Evolutionary conservation across 1,140 invertebrate species (phyloP).

Genomic region (Zaprionus africanus): DNA sequence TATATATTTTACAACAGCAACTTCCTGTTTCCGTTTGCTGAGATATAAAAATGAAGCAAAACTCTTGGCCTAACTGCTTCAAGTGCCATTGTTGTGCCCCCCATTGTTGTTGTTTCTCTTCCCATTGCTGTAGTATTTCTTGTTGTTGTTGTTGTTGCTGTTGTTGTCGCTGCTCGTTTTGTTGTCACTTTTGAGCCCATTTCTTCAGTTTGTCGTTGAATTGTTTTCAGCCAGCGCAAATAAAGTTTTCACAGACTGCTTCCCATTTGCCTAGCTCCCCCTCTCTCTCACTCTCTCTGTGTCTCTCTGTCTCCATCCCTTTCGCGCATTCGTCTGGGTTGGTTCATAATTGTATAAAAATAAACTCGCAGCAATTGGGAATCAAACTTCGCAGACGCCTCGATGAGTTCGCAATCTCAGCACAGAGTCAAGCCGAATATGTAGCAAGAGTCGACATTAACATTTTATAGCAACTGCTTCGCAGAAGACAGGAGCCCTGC

Average conservation of each 20-base stretch:
- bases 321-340: slow-evolving; percentile 29
- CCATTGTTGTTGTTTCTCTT: not conserved
- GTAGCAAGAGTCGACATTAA: slow-evolving; percentile 49
- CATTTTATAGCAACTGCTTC: slow-evolving; percentile 47
- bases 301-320: not conserved
- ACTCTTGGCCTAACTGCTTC: slow-evolving; percentile 36
- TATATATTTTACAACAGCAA: slow-evolving; percentile 76
- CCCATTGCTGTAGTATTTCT: slow-evolving; percentile 3
- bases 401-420: slow-evolving; percentile 19
- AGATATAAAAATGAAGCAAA: slow-evolving; percentile 66
- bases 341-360: slow-evolving; percentile 66
- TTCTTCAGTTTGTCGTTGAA: slow-evolving; percentile 35
- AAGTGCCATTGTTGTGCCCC: slow-evolving; percentile 7
- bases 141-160: slow-evolving; percentile 7
- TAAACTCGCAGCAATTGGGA: slow-evolving; percentile 71
- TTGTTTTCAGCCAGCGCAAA: slow-evolving; percentile 33
- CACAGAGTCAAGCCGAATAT: no score
- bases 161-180: slow-evolving; percentile 16
- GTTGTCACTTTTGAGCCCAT: slow-evolving; percentile 42
- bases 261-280: not conserved
- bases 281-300: not conserved
- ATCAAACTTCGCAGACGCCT: slow-evolving; percentile 67
- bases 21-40: slow-evolving; percentile 71
- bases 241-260: slow-evolving; percentile 32
- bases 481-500: not conserved